Evolutionary conservation across 2,888 invertebrate species (phyloP), one percentile per base, ranked within the genome.

Genomic region (Calameuta pallipes): DNA sequence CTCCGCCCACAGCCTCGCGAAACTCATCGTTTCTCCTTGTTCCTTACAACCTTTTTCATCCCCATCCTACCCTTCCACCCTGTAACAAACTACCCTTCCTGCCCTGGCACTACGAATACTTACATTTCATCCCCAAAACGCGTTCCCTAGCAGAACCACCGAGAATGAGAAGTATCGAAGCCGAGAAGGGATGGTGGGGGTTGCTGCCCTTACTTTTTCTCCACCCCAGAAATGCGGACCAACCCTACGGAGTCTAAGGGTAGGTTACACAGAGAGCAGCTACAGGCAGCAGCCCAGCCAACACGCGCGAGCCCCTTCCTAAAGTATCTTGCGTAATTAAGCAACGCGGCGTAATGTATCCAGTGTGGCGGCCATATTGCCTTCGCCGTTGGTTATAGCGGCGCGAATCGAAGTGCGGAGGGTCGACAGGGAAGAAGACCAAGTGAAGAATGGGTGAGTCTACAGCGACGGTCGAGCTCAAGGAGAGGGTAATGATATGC

Each of bases 291-390:
- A 85, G 83, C 83, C 83, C 79, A 82, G 86, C 85, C 85, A 80
- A 76, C 85, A 82, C 90, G 90, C 82, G 89, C 89, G 91, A 85
- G 91, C 31, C 71, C 71, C 71, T 71, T 34, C 71, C 30, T 9
- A 90, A 93, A 93, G 93, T 93, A 93, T 92, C 93, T 93, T 92
- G 91, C 93, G 93, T 92, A 93, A 88, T 87, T 88, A 90, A 90
- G 86, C 87, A 87, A 89, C 87, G 88, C 84, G 82, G 83, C 81
- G 87, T 87, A 87, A 88, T 87, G 85, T 87, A 87, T 85, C 86
- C 84, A 85, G 84, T 80, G 81, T 69, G 84, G 83, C 89, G 86
- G 88, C 89, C 87, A 90, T 90, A 87, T 88, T 87, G 89, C 87
- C 82, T 74, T 83, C 80, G 82, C 71, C 71, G 31, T 31, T 31